A percentile compares a stretch with the other conserved stretches of the same genome.
Evolutionary conservation across 1,140 invertebrate genomes (phyloP).

Genomic region (Harlomillsia oculata): DNA sequence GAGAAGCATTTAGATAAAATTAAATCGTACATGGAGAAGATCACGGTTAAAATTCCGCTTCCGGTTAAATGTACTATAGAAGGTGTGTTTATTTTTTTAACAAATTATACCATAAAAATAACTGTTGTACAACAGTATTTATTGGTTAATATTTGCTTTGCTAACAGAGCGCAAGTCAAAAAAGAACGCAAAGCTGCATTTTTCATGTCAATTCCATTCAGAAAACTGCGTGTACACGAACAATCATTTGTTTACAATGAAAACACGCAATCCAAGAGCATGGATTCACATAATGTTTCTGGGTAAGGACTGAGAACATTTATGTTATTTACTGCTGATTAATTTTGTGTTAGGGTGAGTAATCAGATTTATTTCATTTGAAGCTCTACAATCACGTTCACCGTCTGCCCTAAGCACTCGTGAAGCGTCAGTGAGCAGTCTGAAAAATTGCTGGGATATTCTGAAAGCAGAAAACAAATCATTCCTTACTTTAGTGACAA

Average conservation of each 20-base stretch:
- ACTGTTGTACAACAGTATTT: background rate
- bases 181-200: conserved; percentile 76
- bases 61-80: conserved; percentile 84
- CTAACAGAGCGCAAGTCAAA: conserved; percentile 65
- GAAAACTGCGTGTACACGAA: conserved; percentile 81
- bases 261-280: conserved; percentile 71
- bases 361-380: no score
- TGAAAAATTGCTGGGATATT: conserved; percentile 87
- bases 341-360: no score
- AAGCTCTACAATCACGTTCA: conserved; percentile 72
- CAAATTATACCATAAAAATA: background rate
- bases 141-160: conserved; percentile 14
- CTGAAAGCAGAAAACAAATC: conserved; percentile 79
- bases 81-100: conserved; percentile 45
- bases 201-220: conserved; percentile 73
- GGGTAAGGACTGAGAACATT: no score
- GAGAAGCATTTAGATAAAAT: conserved; percentile 87
- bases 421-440: conserved; percentile 67
- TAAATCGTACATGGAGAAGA: conserved; percentile 77
- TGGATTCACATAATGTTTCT: conserved; percentile 96
- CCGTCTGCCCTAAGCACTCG: conserved; percentile 67
- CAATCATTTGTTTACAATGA: conserved; percentile 66
- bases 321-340: no score
- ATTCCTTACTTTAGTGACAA: conserved; percentile 82
- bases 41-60: conserved; percentile 71